These are phyloP conservation scores for Seriola rivoliana DNA, from an alignment of 2,113 vertebrate species.

Conservation along the genomic window DNA sequence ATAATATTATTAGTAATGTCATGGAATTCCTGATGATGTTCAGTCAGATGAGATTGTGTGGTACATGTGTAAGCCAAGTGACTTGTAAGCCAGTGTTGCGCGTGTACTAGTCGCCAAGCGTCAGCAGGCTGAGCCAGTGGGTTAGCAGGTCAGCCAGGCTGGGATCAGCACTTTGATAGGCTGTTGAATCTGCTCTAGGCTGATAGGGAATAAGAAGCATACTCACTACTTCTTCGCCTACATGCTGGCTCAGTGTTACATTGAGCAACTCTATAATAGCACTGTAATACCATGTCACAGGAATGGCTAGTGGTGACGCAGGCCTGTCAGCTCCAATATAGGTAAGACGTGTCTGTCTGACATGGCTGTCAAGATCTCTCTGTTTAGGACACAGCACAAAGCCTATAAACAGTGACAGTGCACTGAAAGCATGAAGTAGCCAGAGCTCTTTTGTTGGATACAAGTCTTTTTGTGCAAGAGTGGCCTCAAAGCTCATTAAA, in stretches of 20 bases:
- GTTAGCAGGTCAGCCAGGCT: constrained; percentile 74
- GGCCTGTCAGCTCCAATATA: constrained; percentile 57
- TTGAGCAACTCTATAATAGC: constrained; percentile 37
- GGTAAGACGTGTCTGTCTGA: constrained; percentile 44
- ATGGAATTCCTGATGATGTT: constrained; percentile 21
- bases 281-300: constrained; percentile 38
- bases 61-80: constrained; percentile 38
- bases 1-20: constrained; percentile 8
- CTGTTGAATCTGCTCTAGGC: constrained; percentile 50
- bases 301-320: constrained; percentile 45
- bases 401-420: constrained; percentile 27
- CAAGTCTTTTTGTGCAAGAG: background rate
- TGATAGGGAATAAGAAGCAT: constrained; percentile 39
- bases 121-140: constrained; percentile 62
- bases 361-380: constrained; percentile 25
- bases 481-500: constrained; percentile 3
- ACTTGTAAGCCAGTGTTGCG: constrained; percentile 40
- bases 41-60: constrained; percentile 34
- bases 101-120: constrained; percentile 8
- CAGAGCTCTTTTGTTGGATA: background rate
- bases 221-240: constrained; percentile 36
- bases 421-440: constrained; percentile 11
- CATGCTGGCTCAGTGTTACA: constrained; percentile 29
- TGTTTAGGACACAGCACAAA: constrained; percentile 40
- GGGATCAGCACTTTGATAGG: constrained; percentile 53